Percentiles rank a stretch among this genome's conserved stretches.
phyloP scores from a whole-genome alignment of 2,888 invertebrate genomes.

The Calephelis perditalis region DNA sequence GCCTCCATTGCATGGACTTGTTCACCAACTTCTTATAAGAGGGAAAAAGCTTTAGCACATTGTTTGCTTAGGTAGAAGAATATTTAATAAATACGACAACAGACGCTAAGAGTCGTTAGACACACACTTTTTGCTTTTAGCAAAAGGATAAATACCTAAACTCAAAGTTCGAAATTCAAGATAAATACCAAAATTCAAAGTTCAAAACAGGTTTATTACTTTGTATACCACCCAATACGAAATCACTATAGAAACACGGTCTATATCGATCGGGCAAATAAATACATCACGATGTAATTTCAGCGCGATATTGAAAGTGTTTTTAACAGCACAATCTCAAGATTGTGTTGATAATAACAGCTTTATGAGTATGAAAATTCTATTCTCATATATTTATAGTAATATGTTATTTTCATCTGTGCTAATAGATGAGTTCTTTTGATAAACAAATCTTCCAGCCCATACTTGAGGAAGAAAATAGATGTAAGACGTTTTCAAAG shows the following conservation, averaged over 20 bases:
- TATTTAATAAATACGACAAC: not conserved
- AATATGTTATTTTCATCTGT: not conserved
- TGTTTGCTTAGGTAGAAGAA: not conserved
- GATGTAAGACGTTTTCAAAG: not conserved
- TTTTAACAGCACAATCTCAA: not conserved
- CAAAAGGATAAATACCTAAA: not conserved
- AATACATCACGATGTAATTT: not conserved
- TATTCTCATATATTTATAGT: not conserved
- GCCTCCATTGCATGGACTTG: too few species aligned
- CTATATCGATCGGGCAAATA: not conserved
- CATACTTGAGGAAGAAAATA: not conserved
- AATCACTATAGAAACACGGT: not conserved
- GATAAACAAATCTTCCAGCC: not conserved
- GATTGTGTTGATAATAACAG: not conserved
- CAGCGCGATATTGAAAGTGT: not conserved
- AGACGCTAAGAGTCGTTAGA: not conserved
- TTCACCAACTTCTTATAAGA: too few species aligned
- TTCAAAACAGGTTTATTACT: not conserved
- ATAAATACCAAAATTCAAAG: too few species aligned
- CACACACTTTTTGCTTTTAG: not conserved
- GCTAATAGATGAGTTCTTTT: constrained; percentile 5
- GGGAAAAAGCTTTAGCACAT: not conserved
- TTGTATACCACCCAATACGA: not conserved
- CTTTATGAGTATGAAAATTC: not conserved
- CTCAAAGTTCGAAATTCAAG: not conserved